These are phyloP conservation scores for Coptotermes formosanus DNA, from an alignment of 1,140 invertebrate species.

Conservation along the genomic window DNA sequence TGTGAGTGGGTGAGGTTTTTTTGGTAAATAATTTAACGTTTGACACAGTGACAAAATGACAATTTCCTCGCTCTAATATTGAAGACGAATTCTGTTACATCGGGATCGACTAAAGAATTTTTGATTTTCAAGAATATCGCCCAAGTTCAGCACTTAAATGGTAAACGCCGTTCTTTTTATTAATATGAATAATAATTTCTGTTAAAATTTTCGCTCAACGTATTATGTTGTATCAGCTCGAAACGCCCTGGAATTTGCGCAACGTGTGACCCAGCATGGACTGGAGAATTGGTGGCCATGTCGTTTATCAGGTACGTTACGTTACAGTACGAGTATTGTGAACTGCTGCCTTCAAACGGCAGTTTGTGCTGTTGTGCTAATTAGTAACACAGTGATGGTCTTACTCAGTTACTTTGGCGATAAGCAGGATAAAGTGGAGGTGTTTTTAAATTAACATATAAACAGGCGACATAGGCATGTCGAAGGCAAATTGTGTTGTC, in stretches of 20 bases:
- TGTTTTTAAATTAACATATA: too few species aligned
- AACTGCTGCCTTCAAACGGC: background rate
- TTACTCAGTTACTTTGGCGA: too few species aligned
- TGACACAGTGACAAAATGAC: background rate
- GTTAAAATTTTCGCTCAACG: background rate
- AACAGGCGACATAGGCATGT: too few species aligned
- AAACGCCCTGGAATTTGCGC: background rate
- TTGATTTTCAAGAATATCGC: background rate
- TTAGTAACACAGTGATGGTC: too few species aligned
- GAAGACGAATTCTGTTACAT: background rate
- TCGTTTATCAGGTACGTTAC: background rate
- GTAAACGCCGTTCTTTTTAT: background rate
- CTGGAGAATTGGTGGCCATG: slow-evolving; percentile 1
- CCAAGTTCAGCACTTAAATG: background rate
- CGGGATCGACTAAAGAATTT: background rate
- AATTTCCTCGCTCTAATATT: background rate
- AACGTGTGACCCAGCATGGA: background rate
- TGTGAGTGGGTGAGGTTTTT: background rate
- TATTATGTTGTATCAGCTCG: background rate
- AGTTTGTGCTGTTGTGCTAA: too few species aligned
- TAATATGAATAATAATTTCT: background rate
- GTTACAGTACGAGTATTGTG: background rate
- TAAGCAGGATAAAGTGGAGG: too few species aligned
- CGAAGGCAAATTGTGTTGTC: too few species aligned
- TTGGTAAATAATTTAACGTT: background rate